Evolutionary conservation across 2,888 invertebrate species (phyloP).

Genomic region (Drosophila ustulata): DNA sequence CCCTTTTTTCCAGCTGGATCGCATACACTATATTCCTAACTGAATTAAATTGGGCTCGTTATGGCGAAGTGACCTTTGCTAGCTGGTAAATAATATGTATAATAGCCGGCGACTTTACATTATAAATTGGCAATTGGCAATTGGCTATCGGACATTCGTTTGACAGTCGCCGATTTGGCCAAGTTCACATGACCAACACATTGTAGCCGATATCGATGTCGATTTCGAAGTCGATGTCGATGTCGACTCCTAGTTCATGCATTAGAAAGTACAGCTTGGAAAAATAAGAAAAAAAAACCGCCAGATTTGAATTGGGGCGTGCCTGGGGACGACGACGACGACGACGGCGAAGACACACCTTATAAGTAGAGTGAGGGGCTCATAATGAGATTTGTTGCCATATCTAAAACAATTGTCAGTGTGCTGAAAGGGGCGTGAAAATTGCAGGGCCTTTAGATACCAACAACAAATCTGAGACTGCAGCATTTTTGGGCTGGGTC

Average conservation of each 20-base stretch:
- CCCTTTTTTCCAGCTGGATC: neutral
- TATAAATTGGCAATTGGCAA: conserved; percentile 62
- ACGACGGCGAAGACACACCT: conserved; percentile 47
- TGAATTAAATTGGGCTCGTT: conserved; percentile 62
- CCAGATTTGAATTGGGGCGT: conserved; percentile 52
- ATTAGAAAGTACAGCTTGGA: conserved; percentile 67
- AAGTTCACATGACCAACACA: conserved; percentile 67
- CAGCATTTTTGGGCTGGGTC: conserved; percentile 55
- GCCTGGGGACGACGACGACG: conserved; percentile 42
- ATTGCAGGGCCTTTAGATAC: conserved; percentile 58
- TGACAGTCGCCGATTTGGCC: conserved; percentile 69
- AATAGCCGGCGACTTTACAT: conserved; percentile 36
- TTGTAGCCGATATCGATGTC: conserved; percentile 37
- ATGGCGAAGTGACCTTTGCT: conserved; percentile 50
- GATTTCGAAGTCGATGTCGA: conserved; percentile 15
- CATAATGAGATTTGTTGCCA: conserved; percentile 57
- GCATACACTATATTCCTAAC: conserved; percentile 24
- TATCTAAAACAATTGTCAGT: conserved; percentile 52
- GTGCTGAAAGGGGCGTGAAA: conserved; percentile 60
- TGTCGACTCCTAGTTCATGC: conserved; percentile 59
- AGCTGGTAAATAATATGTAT: conserved; percentile 15
- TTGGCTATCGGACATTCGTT: conserved; percentile 58
- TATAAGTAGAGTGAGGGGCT: conserved; percentile 46
- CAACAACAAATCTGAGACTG: conserved; percentile 7
- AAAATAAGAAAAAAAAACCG: conserved; percentile 19